Conservation (phyloP, 1,140 invertebrate species). For the Homalodisca vitripennis region DNA sequence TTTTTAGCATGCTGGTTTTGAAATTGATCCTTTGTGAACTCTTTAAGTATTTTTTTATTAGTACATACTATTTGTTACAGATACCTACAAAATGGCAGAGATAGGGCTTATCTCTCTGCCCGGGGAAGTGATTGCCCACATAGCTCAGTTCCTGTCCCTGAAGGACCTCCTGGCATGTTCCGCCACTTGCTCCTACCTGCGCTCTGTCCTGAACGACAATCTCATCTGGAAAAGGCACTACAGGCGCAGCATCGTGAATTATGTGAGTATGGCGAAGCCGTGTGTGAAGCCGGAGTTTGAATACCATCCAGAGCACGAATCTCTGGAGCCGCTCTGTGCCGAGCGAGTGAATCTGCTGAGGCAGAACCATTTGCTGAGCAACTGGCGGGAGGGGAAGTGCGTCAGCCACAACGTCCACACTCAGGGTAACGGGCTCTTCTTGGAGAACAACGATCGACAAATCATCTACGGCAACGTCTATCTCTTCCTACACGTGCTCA, state of each 20-base stretch:
- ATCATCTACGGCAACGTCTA: constrained; percentile 7
- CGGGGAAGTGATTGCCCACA: neutral
- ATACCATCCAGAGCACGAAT: neutral
- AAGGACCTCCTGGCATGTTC: constrained; percentile 7
- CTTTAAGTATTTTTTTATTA: too few relatives aligned
- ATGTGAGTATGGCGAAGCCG: neutral
- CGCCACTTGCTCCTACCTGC: neutral
- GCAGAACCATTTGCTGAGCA: constrained; percentile 13
- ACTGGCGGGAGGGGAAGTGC: neutral
- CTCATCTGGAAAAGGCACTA: neutral
- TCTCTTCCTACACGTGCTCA: constrained; percentile 15
- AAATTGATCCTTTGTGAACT: too few relatives aligned
- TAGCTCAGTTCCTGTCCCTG: neutral
- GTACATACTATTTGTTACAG: too few relatives aligned
- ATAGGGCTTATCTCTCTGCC: neutral
- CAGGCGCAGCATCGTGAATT: neutral
- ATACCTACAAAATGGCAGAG: constrained; percentile 24
- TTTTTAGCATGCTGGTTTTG: too few relatives aligned
- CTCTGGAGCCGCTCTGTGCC: neutral
- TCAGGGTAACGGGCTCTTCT: neutral
- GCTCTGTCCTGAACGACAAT: neutral
- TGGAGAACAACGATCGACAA: constrained; percentile 23
- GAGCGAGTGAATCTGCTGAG: neutral
- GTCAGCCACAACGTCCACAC: neutral
- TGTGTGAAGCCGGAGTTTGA: neutral